Conservation (phyloP, 2,113 vertebrate genomes). For the Lucifuga dentata region DNA sequence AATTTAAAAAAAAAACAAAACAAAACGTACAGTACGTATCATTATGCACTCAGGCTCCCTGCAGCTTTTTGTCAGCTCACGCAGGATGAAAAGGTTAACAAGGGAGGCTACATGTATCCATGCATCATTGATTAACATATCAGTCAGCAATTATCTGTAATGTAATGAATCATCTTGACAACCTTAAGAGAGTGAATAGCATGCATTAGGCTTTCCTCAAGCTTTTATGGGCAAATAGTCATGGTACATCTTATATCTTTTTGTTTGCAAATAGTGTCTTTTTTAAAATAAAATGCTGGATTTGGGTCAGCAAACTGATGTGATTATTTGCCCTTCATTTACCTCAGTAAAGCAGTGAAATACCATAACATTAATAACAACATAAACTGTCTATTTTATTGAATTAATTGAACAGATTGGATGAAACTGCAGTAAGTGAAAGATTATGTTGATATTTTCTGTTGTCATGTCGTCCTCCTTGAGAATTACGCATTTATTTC, state of each 20-base stretch:
- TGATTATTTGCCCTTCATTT: neutral
- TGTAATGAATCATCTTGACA: slow-evolving; percentile 29
- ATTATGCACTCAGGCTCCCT: slow-evolving; percentile 11
- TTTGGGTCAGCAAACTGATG: neutral
- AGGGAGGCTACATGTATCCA: slow-evolving; percentile 10
- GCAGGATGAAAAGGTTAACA: slow-evolving; percentile 43
- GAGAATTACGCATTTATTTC: too few relatives aligned
- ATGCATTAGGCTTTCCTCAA: neutral
- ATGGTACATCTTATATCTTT: too few relatives aligned
- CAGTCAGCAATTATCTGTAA: slow-evolving; percentile 31
- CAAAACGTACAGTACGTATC: neutral
- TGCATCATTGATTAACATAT: slow-evolving; percentile 29
- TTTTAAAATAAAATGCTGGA: neutral
- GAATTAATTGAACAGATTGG: too few relatives aligned
- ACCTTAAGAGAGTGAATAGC: neutral
- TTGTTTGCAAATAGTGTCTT: neutral
- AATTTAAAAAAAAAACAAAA: slow-evolving; percentile 6
- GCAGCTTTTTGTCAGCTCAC: neutral
- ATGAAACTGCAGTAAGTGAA: too few relatives aligned
- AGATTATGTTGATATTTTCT: too few relatives aligned
- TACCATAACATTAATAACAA: too few relatives aligned
- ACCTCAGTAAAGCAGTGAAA: slow-evolving; percentile 6
- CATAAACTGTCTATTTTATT: too few relatives aligned
- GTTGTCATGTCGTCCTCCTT: too few relatives aligned
- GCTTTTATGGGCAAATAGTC: too few relatives aligned